Base-by-base conservation (phyloP, 2,888 invertebrate genomes). In the Ophion obscuratus region DNA sequence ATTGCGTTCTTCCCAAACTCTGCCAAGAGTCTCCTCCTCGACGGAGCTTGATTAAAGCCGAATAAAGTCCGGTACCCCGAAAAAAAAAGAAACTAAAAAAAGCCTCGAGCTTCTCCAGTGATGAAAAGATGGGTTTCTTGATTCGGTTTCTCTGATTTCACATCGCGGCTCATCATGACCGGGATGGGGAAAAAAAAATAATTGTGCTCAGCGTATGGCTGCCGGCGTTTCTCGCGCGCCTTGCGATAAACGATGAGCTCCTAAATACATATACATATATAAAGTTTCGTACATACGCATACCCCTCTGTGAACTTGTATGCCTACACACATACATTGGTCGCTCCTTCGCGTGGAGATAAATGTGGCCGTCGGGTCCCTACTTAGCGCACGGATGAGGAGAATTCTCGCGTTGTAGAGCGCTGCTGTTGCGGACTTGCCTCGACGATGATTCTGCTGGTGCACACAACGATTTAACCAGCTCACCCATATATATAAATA, bases 351-450 rank as follows among this genome's bases (percentile, higher is more conserved):
- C 89, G 87, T 87, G 89, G 86, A 87, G 76, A 84, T 86, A 87
- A 87, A 88, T 83, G 88, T 87, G 81, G 85, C 84, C 86, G 88
- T 88, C 88, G 89, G 89, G 88, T 89, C 88, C 86, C 87, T 87
- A 89, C 88, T 90, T 89, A 90, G 87, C 87, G 85, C 88, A 87
- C 89, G 83, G 80, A 80, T 80, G 73, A 80, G 64, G 59, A 80
- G 73, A 68, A 77, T 59, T 71, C 71, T 80, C 74, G 84, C 83
- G 84, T 87, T 84, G 81, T 83, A 75, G 75, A 70, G 59, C 62
- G 84, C 86, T 82, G 85, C 79, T 71, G 81, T 67, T 85, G 76
- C 61, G 66, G 61, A 53, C 7, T 66, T 73, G 59, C 80, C 36
- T 3, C 76, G 66, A 76, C 64, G 76, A 73, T 77, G 61, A 86